Evolutionary conservation across 2,888 invertebrate species (phyloP).

Genomic region (Platypus cylindrus): DNA sequence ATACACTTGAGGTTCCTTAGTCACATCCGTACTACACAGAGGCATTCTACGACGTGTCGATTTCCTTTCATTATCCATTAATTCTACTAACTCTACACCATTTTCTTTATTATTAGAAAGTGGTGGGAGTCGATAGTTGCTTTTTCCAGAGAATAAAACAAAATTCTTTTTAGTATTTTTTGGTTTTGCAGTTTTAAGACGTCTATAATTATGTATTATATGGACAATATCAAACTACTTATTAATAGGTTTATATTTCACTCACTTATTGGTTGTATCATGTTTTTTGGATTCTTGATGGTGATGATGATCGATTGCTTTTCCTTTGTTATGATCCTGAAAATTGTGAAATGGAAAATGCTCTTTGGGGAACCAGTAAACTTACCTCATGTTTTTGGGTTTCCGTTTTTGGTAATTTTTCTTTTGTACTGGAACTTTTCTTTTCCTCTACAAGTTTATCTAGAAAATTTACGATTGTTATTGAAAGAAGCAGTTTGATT

Average conservation of each 20-base stretch:
- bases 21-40: slow-evolving; percentile 43
- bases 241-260: not conserved
- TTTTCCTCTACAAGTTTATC: slow-evolving; percentile 47
- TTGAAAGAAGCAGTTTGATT: not conserved
- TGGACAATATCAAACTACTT: no score
- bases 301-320: no score
- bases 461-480: slow-evolving; percentile 19
- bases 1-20: no score
- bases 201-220: no score
- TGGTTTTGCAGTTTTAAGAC: no score
- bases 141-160: no score
- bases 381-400: slow-evolving; percentile 41
- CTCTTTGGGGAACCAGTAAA: slow-evolving; percentile 8
- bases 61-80: slow-evolving; percentile 54
- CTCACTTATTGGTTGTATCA: slow-evolving; percentile 1
- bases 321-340: no score
- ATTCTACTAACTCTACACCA: slow-evolving; percentile 64
- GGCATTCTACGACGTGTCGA: slow-evolving; percentile 41
- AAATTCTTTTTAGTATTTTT: slow-evolving; percentile 17
- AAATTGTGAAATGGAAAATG: no score
- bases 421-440: slow-evolving; percentile 32
- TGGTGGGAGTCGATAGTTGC: slow-evolving; percentile 27
- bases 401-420: slow-evolving; percentile 11
- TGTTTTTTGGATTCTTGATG: slow-evolving; percentile 1
- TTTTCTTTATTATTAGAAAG: slow-evolving; percentile 31